These are phyloP conservation scores for Dione vanillae DNA, from an alignment of 2,888 invertebrate genomes.

Conservation along the genomic window DNA sequence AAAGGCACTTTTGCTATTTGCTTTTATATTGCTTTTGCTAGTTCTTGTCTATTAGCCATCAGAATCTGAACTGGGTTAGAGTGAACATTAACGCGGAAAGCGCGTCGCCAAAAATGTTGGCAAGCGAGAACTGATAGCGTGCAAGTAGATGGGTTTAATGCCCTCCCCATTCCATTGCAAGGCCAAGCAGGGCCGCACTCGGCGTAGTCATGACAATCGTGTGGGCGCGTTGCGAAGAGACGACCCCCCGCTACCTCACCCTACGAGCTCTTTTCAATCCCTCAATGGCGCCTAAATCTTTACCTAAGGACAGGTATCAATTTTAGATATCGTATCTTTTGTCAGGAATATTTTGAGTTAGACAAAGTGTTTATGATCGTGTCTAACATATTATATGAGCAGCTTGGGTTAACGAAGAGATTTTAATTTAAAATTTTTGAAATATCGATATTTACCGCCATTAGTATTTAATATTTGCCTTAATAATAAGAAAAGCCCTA, in stretches of 20 bases:
- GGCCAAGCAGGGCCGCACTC: constrained; percentile 83
- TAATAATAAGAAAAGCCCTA: neutral
- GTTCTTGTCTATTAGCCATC: constrained; percentile 35
- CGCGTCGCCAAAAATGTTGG: constrained; percentile 69
- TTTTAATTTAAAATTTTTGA: neutral
- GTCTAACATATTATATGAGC: constrained; percentile 3
- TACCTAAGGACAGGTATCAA: constrained; percentile 69
- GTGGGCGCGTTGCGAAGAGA: constrained; percentile 78
- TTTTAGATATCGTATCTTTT: constrained; percentile 38
- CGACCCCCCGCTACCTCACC: constrained; percentile 54
- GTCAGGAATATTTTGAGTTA: constrained; percentile 24
- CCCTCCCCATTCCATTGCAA: constrained; percentile 84
- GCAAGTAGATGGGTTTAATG: constrained; percentile 80
- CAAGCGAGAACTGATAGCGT: constrained; percentile 76
- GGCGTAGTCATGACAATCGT: constrained; percentile 77
- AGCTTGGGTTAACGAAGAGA: neutral
- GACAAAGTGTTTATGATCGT: constrained; percentile 18
- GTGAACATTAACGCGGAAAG: constrained; percentile 64
- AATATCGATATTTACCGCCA: neutral
- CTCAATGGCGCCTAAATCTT: constrained; percentile 75
- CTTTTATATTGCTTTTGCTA: constrained; percentile 25
- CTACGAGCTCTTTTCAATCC: constrained; percentile 78
- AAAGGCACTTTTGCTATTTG: no score
- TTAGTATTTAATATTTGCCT: neutral
- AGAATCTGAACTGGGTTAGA: constrained; percentile 49